phyloP scores from a whole-genome alignment of 2,113 vertebrate species.

The Psettodes erumei region DNA sequence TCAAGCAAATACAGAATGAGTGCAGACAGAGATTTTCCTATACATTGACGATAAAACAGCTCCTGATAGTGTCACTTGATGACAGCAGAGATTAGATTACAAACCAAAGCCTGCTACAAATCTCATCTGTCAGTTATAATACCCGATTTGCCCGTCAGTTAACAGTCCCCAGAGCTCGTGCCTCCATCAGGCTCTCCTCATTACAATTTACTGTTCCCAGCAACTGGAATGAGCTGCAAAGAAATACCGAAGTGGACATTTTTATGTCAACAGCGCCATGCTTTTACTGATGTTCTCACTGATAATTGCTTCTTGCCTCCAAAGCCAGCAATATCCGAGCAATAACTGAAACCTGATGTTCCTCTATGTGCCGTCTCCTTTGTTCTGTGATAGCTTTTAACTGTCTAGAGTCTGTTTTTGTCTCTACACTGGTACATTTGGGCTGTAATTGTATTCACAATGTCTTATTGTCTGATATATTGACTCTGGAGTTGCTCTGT shows the following conservation, averaged over 20 bases:
- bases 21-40: conserved; percentile 33
- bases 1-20: conserved; percentile 1
- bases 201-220: conserved; percentile 75
- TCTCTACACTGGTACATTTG: conserved; percentile 41
- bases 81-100: conserved; percentile 62
- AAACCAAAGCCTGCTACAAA: conserved; percentile 66
- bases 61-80: conserved; percentile 49
- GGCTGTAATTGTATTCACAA: conserved; percentile 47
- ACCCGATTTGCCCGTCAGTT: conserved; percentile 67
- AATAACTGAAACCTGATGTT: conserved; percentile 65
- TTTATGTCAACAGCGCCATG: conserved; percentile 72
- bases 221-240: conserved; percentile 65
- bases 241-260: conserved; percentile 69
- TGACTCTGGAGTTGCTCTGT: conserved; percentile 25
- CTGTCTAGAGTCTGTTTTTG: conserved; percentile 45
- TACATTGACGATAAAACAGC: conserved; percentile 39
- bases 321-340: conserved; percentile 64
- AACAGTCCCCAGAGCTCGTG: conserved; percentile 69
- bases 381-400: conserved; percentile 56
- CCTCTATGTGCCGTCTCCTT: conserved; percentile 48
- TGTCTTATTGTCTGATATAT: conserved; percentile 36
- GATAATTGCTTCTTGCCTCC: conserved; percentile 70
- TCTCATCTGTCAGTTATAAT: conserved; percentile 71
- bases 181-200: conserved; percentile 71
- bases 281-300: conserved; percentile 65